A percentile compares a stretch with the other conserved stretches of the same genome.
These are phyloP conservation scores for Oligia fasciuncula DNA, from an alignment of 2,888 invertebrate species.

Conservation along the genomic window DNA sequence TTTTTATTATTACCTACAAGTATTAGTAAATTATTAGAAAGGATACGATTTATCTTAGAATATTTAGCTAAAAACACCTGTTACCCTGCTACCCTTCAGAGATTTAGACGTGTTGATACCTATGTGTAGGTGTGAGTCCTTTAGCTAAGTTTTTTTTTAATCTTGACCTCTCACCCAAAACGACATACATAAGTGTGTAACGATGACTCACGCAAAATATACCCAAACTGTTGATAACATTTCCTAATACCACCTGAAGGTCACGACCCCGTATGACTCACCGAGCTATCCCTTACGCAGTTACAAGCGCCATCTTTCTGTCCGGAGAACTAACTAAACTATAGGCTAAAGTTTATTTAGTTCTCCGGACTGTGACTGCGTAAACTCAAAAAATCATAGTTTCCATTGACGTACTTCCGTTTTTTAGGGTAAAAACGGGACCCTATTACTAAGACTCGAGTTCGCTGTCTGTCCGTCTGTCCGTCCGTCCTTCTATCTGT, in stretches of 20 bases:
- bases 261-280: slow-evolving; percentile 25
- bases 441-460: no score
- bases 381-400: background rate
- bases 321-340: background rate
- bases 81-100: background rate
- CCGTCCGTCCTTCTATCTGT: no score
- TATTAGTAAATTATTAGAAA: background rate
- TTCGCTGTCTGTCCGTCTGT: no score
- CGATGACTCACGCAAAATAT: slow-evolving; percentile 20
- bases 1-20: background rate
- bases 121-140: background rate
- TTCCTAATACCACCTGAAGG: background rate
- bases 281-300: background rate
- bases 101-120: background rate
- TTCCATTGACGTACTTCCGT: background rate
- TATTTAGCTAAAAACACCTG: background rate
- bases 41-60: background rate
- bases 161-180: background rate
- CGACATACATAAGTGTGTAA: no score
- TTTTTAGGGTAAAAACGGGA: no score
- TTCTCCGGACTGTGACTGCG: background rate
- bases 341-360: background rate
- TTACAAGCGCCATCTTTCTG: slow-evolving; percentile 27
- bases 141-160: background rate
- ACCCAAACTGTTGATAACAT: slow-evolving; percentile 12